phyloP scores from a whole-genome alignment of 53 echinoderm and acorn worm genomes.

The Patiria pectinifera region DNA sequence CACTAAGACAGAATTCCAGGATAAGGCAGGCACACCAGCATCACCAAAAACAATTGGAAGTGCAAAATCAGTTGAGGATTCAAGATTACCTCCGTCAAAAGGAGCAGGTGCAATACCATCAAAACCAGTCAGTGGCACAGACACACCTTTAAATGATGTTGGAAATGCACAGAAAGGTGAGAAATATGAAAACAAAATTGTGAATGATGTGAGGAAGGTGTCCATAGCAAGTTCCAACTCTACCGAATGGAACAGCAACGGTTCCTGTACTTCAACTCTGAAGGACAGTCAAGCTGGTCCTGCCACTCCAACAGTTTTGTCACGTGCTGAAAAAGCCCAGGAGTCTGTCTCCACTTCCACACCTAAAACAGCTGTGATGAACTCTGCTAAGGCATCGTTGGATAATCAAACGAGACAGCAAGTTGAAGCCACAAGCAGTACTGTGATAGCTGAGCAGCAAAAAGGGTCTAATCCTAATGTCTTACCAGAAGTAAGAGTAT shows the following conservation, averaged over 20 bases:
- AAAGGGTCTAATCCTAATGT: slow-evolving; percentile 56
- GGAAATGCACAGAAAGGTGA: slow-evolving; percentile 6
- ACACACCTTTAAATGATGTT: slow-evolving; percentile 4
- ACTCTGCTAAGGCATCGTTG: neutral
- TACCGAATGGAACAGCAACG: slow-evolving; percentile 50
- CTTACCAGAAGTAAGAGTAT: slow-evolving; percentile 57
- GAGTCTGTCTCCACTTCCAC: slow-evolving; percentile 45
- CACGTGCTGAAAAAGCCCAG: slow-evolving; percentile 21
- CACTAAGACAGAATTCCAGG: slow-evolving; percentile 1
- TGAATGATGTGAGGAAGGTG: slow-evolving; percentile 47
- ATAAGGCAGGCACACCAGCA: neutral
- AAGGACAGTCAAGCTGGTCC: slow-evolving; percentile 58
- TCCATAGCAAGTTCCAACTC: slow-evolving; percentile 38
- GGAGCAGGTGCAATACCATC: neutral
- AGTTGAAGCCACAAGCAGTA: neutral
- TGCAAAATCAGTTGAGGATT: slow-evolving; percentile 2
- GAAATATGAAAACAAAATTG: slow-evolving; percentile 10
- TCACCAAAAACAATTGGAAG: neutral
- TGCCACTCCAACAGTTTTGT: slow-evolving; percentile 40
- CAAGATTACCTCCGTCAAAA: neutral
- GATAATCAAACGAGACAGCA: neutral
- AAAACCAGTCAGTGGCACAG: neutral
- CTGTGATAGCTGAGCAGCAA: slow-evolving; percentile 8
- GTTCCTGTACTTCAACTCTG: slow-evolving; percentile 49
- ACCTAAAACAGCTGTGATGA: slow-evolving; percentile 20